Conservation (phyloP, 2,888 invertebrate genomes). For the Scelioninae gen. 1 region DNA sequence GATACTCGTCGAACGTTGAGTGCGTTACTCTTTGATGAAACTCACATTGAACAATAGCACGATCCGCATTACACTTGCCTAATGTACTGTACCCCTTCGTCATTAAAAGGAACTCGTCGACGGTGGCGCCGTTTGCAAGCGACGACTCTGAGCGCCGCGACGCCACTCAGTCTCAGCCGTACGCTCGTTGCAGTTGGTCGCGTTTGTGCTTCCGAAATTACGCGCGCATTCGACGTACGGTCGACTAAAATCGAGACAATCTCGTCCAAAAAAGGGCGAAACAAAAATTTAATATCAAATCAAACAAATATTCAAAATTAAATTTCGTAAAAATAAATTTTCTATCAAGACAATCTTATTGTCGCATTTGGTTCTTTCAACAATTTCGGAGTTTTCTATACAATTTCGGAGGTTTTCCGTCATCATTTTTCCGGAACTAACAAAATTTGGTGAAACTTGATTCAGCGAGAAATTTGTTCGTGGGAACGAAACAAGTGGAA, state of each 20-base stretch:
- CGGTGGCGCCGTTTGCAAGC: constrained; percentile 74
- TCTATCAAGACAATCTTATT: too few species aligned
- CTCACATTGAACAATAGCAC: constrained; percentile 34
- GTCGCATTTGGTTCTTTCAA: too few species aligned
- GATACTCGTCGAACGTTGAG: constrained; percentile 35
- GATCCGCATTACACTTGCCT: constrained; percentile 47
- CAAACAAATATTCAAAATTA: neutral
- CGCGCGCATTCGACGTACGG: constrained; percentile 23
- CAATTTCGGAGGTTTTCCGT: too few species aligned
- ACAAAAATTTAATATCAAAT: too few species aligned
- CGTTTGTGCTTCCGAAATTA: constrained; percentile 37
- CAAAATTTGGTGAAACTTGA: too few species aligned
- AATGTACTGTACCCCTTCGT: constrained; percentile 50
- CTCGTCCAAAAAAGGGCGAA: neutral
- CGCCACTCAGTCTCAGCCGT: constrained; percentile 76
- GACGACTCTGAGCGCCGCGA: constrained; percentile 72
- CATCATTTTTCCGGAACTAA: too few species aligned
- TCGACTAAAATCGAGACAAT: neutral
- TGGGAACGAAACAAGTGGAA: neutral
- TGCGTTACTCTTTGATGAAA: constrained; percentile 24
- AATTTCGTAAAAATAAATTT: neutral
- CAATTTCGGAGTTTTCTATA: too few species aligned
- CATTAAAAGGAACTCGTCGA: constrained; percentile 65
- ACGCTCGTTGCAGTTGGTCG: constrained; percentile 75
- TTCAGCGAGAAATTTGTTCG: too few species aligned